Conservation (phyloP, 2,888 invertebrate species). For the Ceriagrion tenellum region DNA sequence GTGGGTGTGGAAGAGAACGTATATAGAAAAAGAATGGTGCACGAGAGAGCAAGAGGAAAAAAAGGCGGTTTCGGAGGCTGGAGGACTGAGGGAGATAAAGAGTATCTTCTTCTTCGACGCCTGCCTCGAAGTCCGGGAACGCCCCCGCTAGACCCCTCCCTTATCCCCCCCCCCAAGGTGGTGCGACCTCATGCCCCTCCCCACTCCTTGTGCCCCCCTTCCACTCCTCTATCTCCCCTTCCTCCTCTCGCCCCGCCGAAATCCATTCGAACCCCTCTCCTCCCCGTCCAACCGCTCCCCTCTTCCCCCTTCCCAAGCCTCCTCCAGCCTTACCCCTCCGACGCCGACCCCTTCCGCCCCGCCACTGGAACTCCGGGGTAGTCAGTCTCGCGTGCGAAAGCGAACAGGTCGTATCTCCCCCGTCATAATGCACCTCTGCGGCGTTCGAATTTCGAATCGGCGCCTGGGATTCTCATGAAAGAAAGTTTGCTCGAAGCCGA, state of each 20-base stretch:
- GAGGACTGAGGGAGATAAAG: neutral
- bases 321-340: neutral
- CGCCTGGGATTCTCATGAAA: neutral
- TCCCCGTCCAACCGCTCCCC: neutral
- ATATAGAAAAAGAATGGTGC: neutral
- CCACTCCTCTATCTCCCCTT: neutral
- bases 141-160: neutral
- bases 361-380: constrained; percentile 28
- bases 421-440: neutral
- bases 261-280: neutral
- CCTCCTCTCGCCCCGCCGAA: neutral
- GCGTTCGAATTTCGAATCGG: neutral
- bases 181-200: no score
- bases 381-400: constrained; percentile 59
- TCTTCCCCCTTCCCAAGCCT: neutral
- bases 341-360: neutral
- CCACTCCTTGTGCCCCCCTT: neutral
- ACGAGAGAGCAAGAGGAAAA: neutral
- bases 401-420: constrained; percentile 20
- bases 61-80: neutral
- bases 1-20: no score
- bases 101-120: neutral
- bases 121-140: neutral
- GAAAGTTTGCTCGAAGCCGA: neutral
- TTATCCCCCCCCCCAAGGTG: neutral